Base-by-base conservation (phyloP, 2,113 vertebrate species). In the Pandion haliaetus region DNA sequence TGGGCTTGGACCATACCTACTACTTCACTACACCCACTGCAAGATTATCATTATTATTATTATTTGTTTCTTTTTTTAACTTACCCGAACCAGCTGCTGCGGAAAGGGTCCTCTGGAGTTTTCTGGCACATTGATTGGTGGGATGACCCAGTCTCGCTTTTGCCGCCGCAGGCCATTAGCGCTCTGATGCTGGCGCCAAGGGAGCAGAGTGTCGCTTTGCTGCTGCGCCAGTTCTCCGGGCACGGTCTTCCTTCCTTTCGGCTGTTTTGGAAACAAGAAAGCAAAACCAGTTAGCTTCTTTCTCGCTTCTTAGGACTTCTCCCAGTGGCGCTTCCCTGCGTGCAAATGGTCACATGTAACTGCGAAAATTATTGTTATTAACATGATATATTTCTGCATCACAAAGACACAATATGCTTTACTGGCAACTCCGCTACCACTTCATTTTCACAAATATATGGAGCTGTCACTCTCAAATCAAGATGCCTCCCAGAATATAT, bases 61-160 rank as follows among this genome's bases (percentile, higher is more conserved):
- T 16, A 3, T 36, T 58, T 31, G 31, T n/a, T 66, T 44, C 17
- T 47, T 12, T 5, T 24, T 58, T 21, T 19, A 81, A 99, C 99
- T 99, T 95, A 99, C 99, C 96, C 99, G 98, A 94, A 99, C 99
- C 58, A 99, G 99, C 98, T 99, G 99, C 98, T 99, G 99, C 0
- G 99, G 99, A 95, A 99, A 99, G 26, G 99, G 99, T 42, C 99
- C 99, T 24, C 99, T 95, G 6, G 99, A 99, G 84, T 99, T 99
- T 52, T 99, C 99, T 0, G 99, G 99, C 90, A 99, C 99, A 13
- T 99, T 99, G 98, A 99, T 99, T 13, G 99, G 99, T 0, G 99
- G 99, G 95, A 99, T 99, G 97, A 99, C 99, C 99, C 99, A 99
- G 98, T 99, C 99, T 50, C 99, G 97, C 88, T 99, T 99, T 91